Conservation (phyloP, 2,797 vertebrate species). For the Microchirus variegatus region DNA sequence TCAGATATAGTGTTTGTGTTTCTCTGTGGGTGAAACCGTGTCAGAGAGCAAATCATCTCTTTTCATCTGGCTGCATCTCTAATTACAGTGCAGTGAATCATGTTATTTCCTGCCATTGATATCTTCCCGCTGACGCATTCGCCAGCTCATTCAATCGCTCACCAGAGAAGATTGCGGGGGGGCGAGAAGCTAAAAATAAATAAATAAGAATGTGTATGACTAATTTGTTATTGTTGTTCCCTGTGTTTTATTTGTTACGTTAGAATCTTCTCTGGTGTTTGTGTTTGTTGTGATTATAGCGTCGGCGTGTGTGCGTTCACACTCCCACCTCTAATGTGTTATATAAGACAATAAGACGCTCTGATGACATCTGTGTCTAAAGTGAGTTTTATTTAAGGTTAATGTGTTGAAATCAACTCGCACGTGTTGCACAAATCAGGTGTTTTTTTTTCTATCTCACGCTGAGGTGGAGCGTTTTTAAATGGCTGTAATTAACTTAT, state of each 20-base stretch:
- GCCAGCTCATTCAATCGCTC: conserved; percentile 28
- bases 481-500: too few relatives aligned
- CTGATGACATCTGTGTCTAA: too few relatives aligned
- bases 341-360: too few relatives aligned
- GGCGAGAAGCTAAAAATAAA: conserved; percentile 23
- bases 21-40: conserved; percentile 72
- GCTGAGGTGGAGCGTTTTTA: too few relatives aligned
- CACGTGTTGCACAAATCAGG: too few relatives aligned
- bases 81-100: conserved; percentile 71
- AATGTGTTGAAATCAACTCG: too few relatives aligned
- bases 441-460: too few relatives aligned
- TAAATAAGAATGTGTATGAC: conserved; percentile 41
- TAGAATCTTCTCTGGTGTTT: not conserved
- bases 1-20: conserved; percentile 70
- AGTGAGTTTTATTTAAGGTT: too few relatives aligned
- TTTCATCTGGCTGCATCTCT: conserved; percentile 71
- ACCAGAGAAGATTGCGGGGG: conserved; percentile 28
- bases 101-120: conserved; percentile 70
- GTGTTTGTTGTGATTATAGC: too few relatives aligned
- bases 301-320: too few relatives aligned
- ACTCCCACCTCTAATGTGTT: too few relatives aligned
- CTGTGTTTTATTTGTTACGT: conserved; percentile 10
- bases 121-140: conserved; percentile 55
- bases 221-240: conserved; percentile 50
- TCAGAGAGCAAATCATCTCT: conserved; percentile 70